Evolutionary conservation across 2,888 invertebrate species (phyloP).

Genomic region (Microdon myrmicae): DNA sequence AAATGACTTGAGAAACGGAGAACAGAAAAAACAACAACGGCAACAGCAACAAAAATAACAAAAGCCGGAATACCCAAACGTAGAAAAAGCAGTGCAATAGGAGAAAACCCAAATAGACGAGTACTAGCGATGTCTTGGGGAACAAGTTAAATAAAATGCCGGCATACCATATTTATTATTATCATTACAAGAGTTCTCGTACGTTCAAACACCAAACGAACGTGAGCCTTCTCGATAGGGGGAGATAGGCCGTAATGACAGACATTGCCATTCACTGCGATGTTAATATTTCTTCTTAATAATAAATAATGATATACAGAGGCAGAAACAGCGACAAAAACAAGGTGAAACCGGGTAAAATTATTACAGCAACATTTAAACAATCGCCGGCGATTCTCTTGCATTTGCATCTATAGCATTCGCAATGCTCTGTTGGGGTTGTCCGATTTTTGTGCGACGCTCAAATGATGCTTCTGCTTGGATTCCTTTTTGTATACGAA

Average conservation of each 20-base stretch:
- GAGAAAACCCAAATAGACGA: slow-evolving; percentile 38
- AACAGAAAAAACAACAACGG: slow-evolving; percentile 7
- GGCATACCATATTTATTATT: slow-evolving; percentile 49
- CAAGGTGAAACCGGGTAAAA: slow-evolving; percentile 40
- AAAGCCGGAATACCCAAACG: too few relatives aligned
- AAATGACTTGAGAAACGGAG: slow-evolving; percentile 44
- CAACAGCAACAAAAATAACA: slow-evolving; percentile 10
- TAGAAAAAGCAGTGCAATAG: slow-evolving; percentile 23
- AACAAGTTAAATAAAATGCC: slow-evolving; percentile 48
- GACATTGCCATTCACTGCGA: slow-evolving; percentile 45
- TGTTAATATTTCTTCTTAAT: slow-evolving; percentile 49
- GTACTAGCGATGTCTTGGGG: slow-evolving; percentile 35
- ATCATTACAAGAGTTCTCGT: slow-evolving; percentile 28
- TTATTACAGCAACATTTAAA: slow-evolving; percentile 48
- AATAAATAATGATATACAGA: slow-evolving; percentile 49
- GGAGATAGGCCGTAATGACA: slow-evolving; percentile 23
- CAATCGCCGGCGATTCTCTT: slow-evolving; percentile 42
- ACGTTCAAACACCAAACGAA: slow-evolving; percentile 4
- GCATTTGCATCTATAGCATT: slow-evolving; percentile 48
- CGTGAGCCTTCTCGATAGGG: slow-evolving; percentile 15
- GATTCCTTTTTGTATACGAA: slow-evolving; percentile 13
- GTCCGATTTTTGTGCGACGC: slow-evolving; percentile 25
- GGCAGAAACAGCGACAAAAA: slow-evolving; percentile 39
- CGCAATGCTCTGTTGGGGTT: slow-evolving; percentile 35
- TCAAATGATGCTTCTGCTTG: slow-evolving; percentile 15